Base-by-base conservation (phyloP, 2,113 vertebrate species). In the Oncorhynchus masou region DNA sequence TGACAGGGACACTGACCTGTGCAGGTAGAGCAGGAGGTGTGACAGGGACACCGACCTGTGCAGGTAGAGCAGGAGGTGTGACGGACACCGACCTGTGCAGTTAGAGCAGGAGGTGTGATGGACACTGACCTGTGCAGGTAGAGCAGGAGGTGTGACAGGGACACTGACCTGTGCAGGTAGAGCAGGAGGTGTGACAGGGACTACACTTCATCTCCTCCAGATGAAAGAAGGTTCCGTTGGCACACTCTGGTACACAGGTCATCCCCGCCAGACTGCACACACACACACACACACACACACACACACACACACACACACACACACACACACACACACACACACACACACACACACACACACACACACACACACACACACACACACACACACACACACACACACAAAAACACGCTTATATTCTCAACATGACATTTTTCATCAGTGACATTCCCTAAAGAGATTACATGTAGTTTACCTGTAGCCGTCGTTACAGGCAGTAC, bases 161-260 rank as follows among this genome's bases (percentile, higher is more conserved):
- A 68, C 49, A 65, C 78, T 15, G 29, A 31, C 29, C 29, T 31
- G 29, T 31, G 29, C 29, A 31, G 29, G 29, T 31, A 31, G 29
- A 31, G 29, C 95, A 96, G 22, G 93, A 86, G 0, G 87, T n/a
- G 0, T 96, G 92, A 79, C 97, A 98, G 2, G 85, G 72, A 71
- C 93, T 94, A 0, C 97, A 98, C 2, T n/a, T 87, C 88, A 93
- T 90, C 64, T 93, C 89, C 76, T 95, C 94, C 15, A 91, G 79
- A 81, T 96, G 94, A 76, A 96, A 95, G 85, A 94, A 97, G 75
- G 94, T 96, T 81, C 94, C 85, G 0, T 90, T 93, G 66, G 88
- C 91, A 89, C 97, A 98, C 45, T 95, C 93, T 0, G 94, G 95
- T 62, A 97, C 85, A 5, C 97, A 98, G 79, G 88, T 95, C 79